Base-by-base conservation (phyloP, 2,113 vertebrate genomes). In the human (Homo sapiens) region DNA sequence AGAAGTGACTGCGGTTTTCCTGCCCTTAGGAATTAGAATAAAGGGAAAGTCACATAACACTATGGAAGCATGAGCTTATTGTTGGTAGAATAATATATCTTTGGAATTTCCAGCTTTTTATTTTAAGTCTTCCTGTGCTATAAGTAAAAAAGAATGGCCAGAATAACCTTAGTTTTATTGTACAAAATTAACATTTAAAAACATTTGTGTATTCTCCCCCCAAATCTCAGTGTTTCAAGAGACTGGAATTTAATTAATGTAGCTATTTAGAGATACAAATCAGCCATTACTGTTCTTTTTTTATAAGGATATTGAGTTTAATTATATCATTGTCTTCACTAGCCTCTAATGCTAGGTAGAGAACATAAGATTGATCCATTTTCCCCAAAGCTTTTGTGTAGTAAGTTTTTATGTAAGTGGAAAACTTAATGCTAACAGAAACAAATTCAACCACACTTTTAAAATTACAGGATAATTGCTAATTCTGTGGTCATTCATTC, bases 401-500 rank as follows among this genome's bases (percentile, higher is more conserved):
- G 95, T 59, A 89, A 94, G 93, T 96, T 96, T 97, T 97, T 38
- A 55, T 98, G 43, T 50, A 87, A 98, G 85, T 94, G 95, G 97
- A 97, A 97, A 98, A 86, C 61, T 72, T 93, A 96, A 96, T 84
- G 92, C 97, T 98, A 97, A 95, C 95, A 92, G 93, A 92, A 98
- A 96, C 92, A 97, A 97, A 96, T 96, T 97, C 97, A 95, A 92
- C 98, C 98, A 97, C 27, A 4, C 70, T 98, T 98, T 98, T 97
- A 92, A 98, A 97, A 98, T 98, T 98, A 97, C 2, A 72, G 91
- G 83, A 91, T 89, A 95, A 97, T 97, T 97, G 88, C 96, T 98
- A 98, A 97, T 97, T 97, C 90, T 89, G 90, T 94, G 97, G 96
- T 93, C 94, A 82, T 97, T 97, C 95, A 94, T 98, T 98, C 97